Conservation (phyloP, 2,113 vertebrate species). For the Lophotis ruficrista region DNA sequence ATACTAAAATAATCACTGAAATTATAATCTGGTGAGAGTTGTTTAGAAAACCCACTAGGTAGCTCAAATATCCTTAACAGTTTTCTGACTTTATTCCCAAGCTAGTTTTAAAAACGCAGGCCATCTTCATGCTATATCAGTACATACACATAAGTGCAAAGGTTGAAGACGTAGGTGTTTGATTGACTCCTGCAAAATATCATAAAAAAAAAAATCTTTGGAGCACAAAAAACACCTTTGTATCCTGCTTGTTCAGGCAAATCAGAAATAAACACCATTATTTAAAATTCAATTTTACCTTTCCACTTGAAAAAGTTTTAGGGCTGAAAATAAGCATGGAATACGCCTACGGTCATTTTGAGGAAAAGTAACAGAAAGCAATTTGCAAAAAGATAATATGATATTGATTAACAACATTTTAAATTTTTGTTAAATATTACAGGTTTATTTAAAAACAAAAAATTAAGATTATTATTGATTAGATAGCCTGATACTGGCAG, state of each 20-base stretch:
- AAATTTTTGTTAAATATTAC: not conserved
- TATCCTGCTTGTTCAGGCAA: not conserved
- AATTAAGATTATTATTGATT: not conserved
- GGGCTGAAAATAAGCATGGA: not conserved
- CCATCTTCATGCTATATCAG: not conserved
- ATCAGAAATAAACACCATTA: not conserved
- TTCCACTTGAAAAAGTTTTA: not conserved
- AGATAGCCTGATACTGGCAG: not conserved
- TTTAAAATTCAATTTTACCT: not conserved
- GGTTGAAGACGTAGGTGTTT: not conserved
- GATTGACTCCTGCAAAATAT: not conserved
- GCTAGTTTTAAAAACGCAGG: not conserved
- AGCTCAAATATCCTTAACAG: not conserved
- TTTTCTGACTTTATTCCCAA: not conserved
- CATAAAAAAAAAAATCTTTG: not conserved
- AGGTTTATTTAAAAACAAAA: not conserved
- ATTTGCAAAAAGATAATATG: not conserved
- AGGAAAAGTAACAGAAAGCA: not conserved
- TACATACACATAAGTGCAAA: not conserved
- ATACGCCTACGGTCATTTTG: not conserved
- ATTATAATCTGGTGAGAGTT: rapidly evolving
- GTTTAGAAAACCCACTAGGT: not conserved
- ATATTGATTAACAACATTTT: not conserved
- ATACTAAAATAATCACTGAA: not conserved
- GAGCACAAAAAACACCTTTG: not conserved